Evolutionary conservation across 2,113 vertebrate species (phyloP), one percentile per base, ranked within the genome.

Genomic region (Antennarius striatus): DNA sequence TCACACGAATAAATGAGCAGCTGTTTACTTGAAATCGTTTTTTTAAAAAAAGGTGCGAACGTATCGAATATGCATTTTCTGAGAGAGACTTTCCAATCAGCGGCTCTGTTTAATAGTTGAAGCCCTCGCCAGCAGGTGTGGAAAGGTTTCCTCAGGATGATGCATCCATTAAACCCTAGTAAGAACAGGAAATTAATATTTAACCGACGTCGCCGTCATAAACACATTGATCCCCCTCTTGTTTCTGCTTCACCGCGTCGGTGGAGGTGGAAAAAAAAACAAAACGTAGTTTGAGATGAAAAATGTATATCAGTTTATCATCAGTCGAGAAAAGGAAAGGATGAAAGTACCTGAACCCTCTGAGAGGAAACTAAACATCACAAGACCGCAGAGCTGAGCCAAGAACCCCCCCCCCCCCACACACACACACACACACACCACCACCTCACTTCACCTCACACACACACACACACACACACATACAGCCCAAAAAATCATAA

Each of bases 371-470:
- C 73, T 68, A 71, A 40, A 53, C 51, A 75, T 92, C 90, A 92
- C 87, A 91, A 92, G 91, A 93, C 88, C 64, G 45, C 53, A 5
- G 10, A 69, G 61, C 80, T 29, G 53, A 69, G 86, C 90, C 88
- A 90, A 80, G 74, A 85, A 62, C 81, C 78, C 81, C 72, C 54
- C 40, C 11, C 39, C 47, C 80, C 73, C 54, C 15, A 42, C 49
- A 53, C 42, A 50, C 43, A 46, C 52, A 43, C 42, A 63, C 49
- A 40, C 67, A 64, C 62, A 68, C 54, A 39, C 45, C 58, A 15
- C 40, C 30, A 51, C 81, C 70, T 56, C 40, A 14, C 39, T 12
- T 29, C 62, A 43, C 78, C 71, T 48, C 32, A 50, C 4, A n/a
- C 45, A 60, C 42, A 53, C 43, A 56, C 52, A 48, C 40, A 63